Evolutionary conservation across 2,888 invertebrate species (phyloP), one percentile per base, ranked within the genome.

Genomic region (Notodonta ziczac): DNA sequence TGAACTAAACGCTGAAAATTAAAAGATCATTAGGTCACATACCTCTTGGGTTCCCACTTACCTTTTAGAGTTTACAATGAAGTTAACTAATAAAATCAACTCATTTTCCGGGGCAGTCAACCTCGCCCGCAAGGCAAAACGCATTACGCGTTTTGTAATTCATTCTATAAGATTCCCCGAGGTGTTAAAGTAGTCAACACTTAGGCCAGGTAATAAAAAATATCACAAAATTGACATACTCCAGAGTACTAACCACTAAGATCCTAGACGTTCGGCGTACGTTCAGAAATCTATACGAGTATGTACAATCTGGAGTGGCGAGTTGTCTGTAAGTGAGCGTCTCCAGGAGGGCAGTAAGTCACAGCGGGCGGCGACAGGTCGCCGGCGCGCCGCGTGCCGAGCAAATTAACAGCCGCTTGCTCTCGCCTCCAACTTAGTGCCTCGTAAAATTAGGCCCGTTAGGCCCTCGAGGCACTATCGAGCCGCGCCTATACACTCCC

Each of bases 381-480:
- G 87, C 81, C 86, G 63, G 63, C 59, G 57, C 61, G 68, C 67
- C 68, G 69, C 72, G 87, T 80, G 85, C 84, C 84, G 86, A 85
- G 84, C 90, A 91, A 93, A 92, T 93, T 93, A 93, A 91, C 93
- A 91, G 88, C 81, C 88, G 87, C 83, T 90, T 88, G 88, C 88
- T 88, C 88, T 89, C 87, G 86, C 85, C 86, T 87, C 88, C 88
- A 88, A 92, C 88, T 92, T 91, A 92, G 89, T 89, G 86, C 90
- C 91, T 93, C 93, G 87, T 92, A 91, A 93, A 92, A 93, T 92
- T 91, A 91, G 90, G 84, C 88, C 83, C 85, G 86, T 88, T 88
- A 89, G 84, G 84, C 90, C 86, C 88, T 88, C 83, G 74, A 79
- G 86, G 83, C 86, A 75, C 78, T 77, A 76, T 76, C 80, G 77